Base-by-base conservation (phyloP, 2,797 vertebrate genomes). In the Pseudochromis fuscus region DNA sequence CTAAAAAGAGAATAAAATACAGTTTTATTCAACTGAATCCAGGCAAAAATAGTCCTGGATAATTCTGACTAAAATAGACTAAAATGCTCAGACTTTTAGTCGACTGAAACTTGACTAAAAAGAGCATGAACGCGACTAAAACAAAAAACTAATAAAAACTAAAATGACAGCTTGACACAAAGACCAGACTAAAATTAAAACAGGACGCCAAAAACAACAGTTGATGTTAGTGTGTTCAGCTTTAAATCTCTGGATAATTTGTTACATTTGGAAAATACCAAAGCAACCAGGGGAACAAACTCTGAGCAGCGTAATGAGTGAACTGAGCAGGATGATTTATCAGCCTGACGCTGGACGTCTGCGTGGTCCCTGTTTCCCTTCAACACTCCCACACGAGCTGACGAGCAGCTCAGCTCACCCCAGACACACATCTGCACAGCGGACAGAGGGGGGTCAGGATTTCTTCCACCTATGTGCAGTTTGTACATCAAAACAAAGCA, bases 351-450 rank as follows among this genome's bases (percentile, higher is more conserved):
- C 45, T 78, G 75, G 72, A 68, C 42, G 67, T 82, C 72, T 75
- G 67, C 67, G 3, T 9, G 46, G 31, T 46, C 67, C 56, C 62
- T 7, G 31, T 66, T 79, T 77, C 68, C n/a, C 52, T 51, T 78
- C 81, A 86, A 81, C 18, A n/a, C 42, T 83, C 75, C 77, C 77
- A 72, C 73, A 76, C 76, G 77, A 83, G 72, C 72, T 8, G 38
- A 73, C 53, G 11, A 69, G 60, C 56, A 4, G 28, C 65, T 9
- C 42, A 10, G 33, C 40, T 62, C 67, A 38, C 27, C 37, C 21
- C 35, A 8, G 11, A 23, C 28, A 18, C 5, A 56, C 77, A 86
- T 74, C 72, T 84, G 69, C 56, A 74, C 40, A 5, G 10, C 23
- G 0, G 25, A 55, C 4, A 28, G 38, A 28, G 21, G 33, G 8